Evolutionary conservation across 2,113 vertebrate species (phyloP).

Genomic region (Oncorhynchus nerka): DNA sequence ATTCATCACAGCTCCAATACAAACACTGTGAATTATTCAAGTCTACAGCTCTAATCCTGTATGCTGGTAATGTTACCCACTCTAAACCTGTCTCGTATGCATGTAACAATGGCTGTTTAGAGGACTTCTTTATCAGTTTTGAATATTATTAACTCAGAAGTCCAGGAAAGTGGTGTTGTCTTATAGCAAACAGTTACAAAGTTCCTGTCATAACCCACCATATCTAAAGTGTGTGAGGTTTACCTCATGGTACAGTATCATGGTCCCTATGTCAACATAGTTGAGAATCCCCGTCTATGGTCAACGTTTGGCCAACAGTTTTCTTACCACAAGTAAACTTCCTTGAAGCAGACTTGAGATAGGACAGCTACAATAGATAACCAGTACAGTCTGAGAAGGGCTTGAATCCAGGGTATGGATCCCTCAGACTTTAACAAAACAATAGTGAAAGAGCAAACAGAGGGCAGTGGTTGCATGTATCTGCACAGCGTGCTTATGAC

Average conservation of each 20-base stretch:
- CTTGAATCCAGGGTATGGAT: background rate
- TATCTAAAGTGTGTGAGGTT: background rate
- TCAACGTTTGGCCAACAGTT: background rate
- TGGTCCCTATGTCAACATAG: background rate
- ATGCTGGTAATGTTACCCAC: too few species aligned
- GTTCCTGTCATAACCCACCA: background rate
- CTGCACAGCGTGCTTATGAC: constrained; percentile 37
- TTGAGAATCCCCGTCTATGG: background rate
- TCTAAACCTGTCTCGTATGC: too few species aligned
- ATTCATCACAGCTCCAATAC: constrained; percentile 10
- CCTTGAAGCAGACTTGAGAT: background rate
- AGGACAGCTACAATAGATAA: background rate
- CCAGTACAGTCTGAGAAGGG: background rate
- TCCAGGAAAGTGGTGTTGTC: background rate
- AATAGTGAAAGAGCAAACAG: background rate
- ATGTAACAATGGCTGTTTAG: too few species aligned
- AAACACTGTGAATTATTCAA: background rate
- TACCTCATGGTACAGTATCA: background rate
- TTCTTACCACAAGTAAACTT: too few species aligned
- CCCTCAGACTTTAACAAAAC: background rate
- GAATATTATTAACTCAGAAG: background rate
- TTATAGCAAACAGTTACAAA: background rate
- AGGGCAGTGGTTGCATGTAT: constrained; percentile 20
- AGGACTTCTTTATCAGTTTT: too few species aligned
- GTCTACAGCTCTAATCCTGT: too few species aligned